Conservation (phyloP, 2,888 invertebrate genomes). For the Poecilobothrus nobilitatus region DNA sequence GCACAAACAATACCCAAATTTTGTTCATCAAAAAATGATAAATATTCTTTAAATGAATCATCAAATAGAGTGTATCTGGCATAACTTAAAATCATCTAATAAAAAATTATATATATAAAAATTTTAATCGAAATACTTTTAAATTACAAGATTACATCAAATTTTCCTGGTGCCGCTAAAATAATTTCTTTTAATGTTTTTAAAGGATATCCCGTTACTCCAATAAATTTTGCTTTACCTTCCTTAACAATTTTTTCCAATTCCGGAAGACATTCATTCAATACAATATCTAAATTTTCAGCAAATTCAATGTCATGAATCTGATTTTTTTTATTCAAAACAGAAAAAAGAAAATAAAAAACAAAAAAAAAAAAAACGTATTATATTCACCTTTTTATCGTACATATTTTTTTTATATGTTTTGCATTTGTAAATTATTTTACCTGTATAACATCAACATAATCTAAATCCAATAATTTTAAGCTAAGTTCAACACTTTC, state of each 20-base stretch:
- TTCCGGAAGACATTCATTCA: conserved; percentile 80
- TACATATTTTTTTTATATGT: no score
- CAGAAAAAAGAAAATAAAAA: conserved; percentile 10
- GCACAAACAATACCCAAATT: conserved; percentile 78
- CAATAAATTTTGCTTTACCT: conserved; percentile 70
- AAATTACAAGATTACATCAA: conserved; percentile 32
- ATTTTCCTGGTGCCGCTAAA: conserved; percentile 49
- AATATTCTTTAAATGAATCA: conserved; percentile 58
- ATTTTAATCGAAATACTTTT: neutral
- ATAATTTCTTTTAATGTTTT: conserved; percentile 65
- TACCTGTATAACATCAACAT: conserved; percentile 85
- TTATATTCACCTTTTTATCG: neutral
- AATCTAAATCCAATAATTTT: conserved; percentile 61
- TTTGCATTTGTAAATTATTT: neutral
- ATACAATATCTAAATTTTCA: conserved; percentile 59
- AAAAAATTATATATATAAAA: neutral
- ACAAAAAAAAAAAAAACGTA: neutral
- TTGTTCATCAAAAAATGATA: conserved; percentile 52
- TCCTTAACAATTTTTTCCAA: conserved; percentile 63
- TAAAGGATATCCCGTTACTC: conserved; percentile 80
- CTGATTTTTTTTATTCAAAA: no score
- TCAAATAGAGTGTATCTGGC: conserved; percentile 75
- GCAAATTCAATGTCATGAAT: conserved; percentile 91
- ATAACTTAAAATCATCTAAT: conserved; percentile 54
- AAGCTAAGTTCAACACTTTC: conserved; percentile 70